A percentile compares a stretch with the other conserved stretches of the same genome.
Conservation (phyloP, 2,113 vertebrate species). For the mouse (Mus musculus) region GRCm39 chr5:107542501-107543000, state of each 20-base stretch:
- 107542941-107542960: conserved; percentile 41
- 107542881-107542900: conserved; percentile 6
- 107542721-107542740: background rate
- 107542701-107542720: background rate
- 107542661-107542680: background rate
- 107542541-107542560: background rate
- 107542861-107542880: background rate
- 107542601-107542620: background rate
- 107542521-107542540: background rate
- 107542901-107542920: background rate
- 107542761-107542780: background rate
- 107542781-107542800: background rate
- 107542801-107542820: conserved; percentile 23
- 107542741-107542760: background rate
- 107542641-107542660: background rate
- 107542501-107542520: background rate
- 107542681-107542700: background rate
- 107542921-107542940: background rate
- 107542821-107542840: background rate
- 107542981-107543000: background rate
- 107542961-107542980: background rate
- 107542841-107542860: background rate
- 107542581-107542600: background rate
- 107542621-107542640: background rate
- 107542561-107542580: background rate